Evolutionary conservation across 2,888 invertebrate species (phyloP), one percentile per base, ranked within the genome.

Genomic region (Limenitis camilla): DNA sequence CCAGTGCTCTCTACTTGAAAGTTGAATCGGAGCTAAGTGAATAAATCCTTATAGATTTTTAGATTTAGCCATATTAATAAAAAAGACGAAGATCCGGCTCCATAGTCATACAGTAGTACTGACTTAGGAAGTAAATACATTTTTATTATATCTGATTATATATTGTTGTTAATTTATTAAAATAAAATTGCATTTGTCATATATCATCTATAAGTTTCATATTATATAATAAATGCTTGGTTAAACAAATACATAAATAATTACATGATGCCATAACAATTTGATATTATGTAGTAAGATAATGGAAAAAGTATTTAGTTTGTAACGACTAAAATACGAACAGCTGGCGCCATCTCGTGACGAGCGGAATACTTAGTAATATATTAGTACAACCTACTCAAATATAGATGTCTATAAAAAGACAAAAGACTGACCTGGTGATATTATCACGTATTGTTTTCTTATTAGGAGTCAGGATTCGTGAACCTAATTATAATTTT

Each of bases 11-110:
- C 19, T 19, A 19, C 19, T 19, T 19, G 19, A 19, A 19, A 74
- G 74, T 78, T 71, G 64, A 71, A 67, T 63, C 62, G 61, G 55
- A 58, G 60, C 56, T 52, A 54, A 59, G 59, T 54, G 62, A 64
- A 63, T 62, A 62, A 62, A 61, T 58, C 60, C 60, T 58, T 62
- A 62, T 61, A 53, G 49, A 28, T 57, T 55, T 59, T 59, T 49
- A 48, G 41, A 45, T 49, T 33, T 33, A 28, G 49, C 41, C 49
- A 33, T 49, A 56, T 52, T 42, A 56, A 55, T 46, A 57, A 55
- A 50, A 58, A 59, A 57, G 40, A 55, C 55, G 50, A 55, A 59
- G 60, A 63, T 59, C 58, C 59, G 59, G 59, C 61, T 62, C 61
- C 59, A 60, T 62, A 49, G 45, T 45, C 28, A 29, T 32, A 31